phyloP scores from a whole-genome alignment of 2,797 vertebrate genomes.

The Acropternis orthonyx region DNA sequence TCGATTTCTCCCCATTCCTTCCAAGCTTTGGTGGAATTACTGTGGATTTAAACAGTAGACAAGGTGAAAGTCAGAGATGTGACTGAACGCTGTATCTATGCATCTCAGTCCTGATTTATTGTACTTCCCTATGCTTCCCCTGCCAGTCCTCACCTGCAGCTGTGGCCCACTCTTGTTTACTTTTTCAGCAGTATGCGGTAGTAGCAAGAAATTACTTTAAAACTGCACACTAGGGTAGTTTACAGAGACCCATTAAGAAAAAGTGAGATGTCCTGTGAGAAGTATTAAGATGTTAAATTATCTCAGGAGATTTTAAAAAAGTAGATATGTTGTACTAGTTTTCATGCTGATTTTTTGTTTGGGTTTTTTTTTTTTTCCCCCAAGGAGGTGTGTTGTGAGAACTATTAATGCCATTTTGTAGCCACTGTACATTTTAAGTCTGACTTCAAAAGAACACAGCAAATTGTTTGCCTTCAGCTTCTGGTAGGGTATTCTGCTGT shows the following conservation, averaged over 20 bases:
- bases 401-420: not conserved
- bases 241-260: not conserved
- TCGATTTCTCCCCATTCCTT: not conserved
- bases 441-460: not conserved
- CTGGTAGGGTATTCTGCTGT: not conserved
- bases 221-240: not conserved
- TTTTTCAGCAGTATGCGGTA: not conserved
- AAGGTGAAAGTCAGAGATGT: not conserved
- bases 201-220: not conserved
- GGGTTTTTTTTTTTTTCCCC: too few relatives aligned
- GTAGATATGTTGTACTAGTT: not conserved
- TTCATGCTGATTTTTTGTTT: not conserved
- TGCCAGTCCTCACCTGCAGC: not conserved
- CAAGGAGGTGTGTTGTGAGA: not conserved
- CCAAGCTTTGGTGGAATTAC: not conserved
- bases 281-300: not conserved
- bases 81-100: not conserved
- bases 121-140: not conserved
- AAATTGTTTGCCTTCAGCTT: constrained; percentile 29
- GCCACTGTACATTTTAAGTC: not conserved
- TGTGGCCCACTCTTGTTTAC: not conserved
- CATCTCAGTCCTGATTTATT: not conserved
- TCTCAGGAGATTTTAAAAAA: not conserved
- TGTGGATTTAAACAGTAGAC: not conserved
- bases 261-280: not conserved